phyloP scores from a whole-genome alignment of 2,888 invertebrate species.

The Dioctria rufipes region DNA sequence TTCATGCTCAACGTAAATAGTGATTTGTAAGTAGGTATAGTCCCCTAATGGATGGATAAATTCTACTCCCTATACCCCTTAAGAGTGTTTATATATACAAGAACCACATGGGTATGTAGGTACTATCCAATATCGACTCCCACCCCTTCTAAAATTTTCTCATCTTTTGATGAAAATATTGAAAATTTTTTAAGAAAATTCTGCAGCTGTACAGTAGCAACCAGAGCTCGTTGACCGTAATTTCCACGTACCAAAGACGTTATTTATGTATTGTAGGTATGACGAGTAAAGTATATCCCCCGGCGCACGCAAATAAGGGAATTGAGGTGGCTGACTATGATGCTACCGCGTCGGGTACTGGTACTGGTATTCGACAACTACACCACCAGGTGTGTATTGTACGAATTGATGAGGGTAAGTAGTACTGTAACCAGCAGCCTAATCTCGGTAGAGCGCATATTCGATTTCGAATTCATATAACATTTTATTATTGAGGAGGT shows the following conservation, averaged over 20 bases:
- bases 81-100: too few species aligned
- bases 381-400: slow-evolving; percentile 25
- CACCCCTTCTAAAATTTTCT: neutral
- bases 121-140: neutral
- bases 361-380: neutral
- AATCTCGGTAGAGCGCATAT: slow-evolving; percentile 22
- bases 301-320: slow-evolving; percentile 30
- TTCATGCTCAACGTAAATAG: slow-evolving; percentile 30
- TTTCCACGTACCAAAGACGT: slow-evolving; percentile 17
- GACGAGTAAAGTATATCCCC: slow-evolving; percentile 13
- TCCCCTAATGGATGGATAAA: too few species aligned
- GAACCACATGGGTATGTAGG: neutral
- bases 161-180: slow-evolving; percentile 34
- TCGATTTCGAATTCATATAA: slow-evolving; percentile 9
- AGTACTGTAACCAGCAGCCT: slow-evolving; percentile 18
- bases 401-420: slow-evolving; percentile 35
- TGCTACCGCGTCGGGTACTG: too few species aligned
- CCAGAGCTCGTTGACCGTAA: neutral
- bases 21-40: neutral
- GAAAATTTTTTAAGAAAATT: slow-evolving; percentile 30
- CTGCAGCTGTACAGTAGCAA: slow-evolving; percentile 17
- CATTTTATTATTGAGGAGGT: neutral
- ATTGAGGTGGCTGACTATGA: neutral
- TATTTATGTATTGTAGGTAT: too few species aligned
- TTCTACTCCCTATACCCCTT: neutral